These are phyloP conservation scores for Microtus richardsoni DNA, from an alignment of 2,113 vertebrate species.

Conservation along the genomic window DNA sequence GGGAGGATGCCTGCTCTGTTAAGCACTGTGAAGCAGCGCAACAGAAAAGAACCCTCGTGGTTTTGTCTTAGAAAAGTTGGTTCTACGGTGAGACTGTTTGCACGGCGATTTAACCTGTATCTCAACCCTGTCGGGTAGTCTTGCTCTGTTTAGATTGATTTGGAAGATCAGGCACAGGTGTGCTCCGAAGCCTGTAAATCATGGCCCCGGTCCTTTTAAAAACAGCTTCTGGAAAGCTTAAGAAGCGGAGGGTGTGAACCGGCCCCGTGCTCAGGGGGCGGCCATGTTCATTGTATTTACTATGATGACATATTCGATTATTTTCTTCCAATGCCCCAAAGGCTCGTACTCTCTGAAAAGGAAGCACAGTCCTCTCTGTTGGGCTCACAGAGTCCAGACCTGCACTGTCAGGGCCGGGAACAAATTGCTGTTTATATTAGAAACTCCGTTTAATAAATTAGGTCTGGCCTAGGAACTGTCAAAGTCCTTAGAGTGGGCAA, in stretches of 20 bases:
- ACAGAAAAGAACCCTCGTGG: background rate
- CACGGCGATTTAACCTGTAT: constrained; percentile 1
- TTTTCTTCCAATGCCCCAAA: constrained; percentile 79
- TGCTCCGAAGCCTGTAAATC: constrained; percentile 32
- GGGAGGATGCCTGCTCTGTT: background rate
- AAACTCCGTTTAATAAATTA: constrained; percentile 99
- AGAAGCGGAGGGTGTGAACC: constrained; percentile 67
- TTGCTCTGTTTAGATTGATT: background rate
- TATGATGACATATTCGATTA: constrained; percentile 64
- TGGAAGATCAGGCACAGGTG: constrained; percentile 57
- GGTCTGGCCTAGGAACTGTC: constrained; percentile 94
- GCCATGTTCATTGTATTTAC: constrained; percentile 38
- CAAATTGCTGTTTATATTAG: constrained; percentile 99
- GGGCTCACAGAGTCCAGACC: constrained; percentile 98
- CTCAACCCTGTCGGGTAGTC: background rate
- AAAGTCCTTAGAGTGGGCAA: constrained; percentile 90
- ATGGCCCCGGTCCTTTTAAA: constrained; percentile 35
- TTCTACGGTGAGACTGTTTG: background rate
- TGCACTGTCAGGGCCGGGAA: constrained; percentile 95
- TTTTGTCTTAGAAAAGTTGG: constrained; percentile 32
- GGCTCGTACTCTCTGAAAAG: constrained; percentile 79
- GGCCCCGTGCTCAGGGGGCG: background rate
- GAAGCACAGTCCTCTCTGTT: constrained; percentile 81
- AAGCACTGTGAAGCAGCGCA: background rate
- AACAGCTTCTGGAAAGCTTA: constrained; percentile 59